phyloP scores from a whole-genome alignment of 2,113 vertebrate species.

The Euleptes europaea region DNA sequence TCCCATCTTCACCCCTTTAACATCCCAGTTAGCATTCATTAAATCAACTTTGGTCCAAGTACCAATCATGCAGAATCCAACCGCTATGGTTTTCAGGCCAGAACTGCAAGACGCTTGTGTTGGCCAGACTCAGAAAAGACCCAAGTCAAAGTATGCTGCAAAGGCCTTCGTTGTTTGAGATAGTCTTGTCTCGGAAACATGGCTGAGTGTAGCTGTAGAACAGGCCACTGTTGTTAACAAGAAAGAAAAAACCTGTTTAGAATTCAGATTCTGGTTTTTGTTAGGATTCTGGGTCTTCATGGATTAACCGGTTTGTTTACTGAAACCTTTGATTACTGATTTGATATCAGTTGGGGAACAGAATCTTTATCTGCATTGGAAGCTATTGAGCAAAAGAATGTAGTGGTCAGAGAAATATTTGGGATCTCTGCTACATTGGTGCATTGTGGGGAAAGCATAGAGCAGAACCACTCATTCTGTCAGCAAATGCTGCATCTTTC shows the following conservation, averaged over 20 bases:
- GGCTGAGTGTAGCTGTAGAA: background rate
- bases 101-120: conserved; percentile 33
- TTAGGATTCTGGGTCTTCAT: background rate
- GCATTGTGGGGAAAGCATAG: background rate
- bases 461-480: background rate
- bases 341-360: background rate
- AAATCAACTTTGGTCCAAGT: conserved; percentile 50
- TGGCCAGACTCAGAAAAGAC: background rate
- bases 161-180: conserved; percentile 8
- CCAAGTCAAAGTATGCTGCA: background rate
- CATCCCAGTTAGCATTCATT: conserved; percentile 49
- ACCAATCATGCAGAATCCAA: conserved; percentile 31
- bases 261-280: background rate
- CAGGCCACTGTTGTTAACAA: background rate
- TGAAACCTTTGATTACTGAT: background rate
- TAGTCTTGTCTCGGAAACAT: background rate
- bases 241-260: background rate
- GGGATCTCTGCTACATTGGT: background rate
- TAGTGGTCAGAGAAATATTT: background rate
- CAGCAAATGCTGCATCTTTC: background rate
- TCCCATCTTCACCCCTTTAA: conserved; percentile 11
- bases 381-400: background rate
- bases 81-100: conserved; percentile 34
- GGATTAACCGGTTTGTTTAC: background rate
- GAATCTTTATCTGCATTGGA: background rate